Percentiles rank a stretch among this genome's conserved stretches.
phyloP scores from a whole-genome alignment of 2,888 invertebrate species.

The Geotrupes spiniger region DNA sequence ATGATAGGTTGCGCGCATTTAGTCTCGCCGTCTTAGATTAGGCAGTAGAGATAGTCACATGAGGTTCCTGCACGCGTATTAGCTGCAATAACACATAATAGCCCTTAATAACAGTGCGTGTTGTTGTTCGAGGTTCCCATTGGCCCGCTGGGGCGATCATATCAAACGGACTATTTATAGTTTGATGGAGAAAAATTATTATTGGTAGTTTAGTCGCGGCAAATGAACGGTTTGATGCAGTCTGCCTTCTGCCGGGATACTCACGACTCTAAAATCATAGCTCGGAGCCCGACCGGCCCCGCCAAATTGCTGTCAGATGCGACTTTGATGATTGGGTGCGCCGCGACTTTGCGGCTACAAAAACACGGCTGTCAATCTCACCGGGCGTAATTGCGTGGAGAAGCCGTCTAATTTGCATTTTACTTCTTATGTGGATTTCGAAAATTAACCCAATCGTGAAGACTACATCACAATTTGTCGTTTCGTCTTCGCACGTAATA shows the following conservation, averaged over 20 bases:
- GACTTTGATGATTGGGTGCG: conserved; percentile 48
- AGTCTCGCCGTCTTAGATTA: conserved; percentile 42
- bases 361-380: conserved; percentile 42
- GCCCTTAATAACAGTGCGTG: conserved; percentile 52
- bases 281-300: conserved; percentile 37
- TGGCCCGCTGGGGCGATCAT: conserved; percentile 46
- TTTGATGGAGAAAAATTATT: conserved; percentile 51
- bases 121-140: conserved; percentile 41
- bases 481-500: no score
- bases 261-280: conserved; percentile 47
- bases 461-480: background rate
- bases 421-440: conserved; percentile 32
- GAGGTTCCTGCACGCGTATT: conserved; percentile 47
- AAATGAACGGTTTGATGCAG: conserved; percentile 45
- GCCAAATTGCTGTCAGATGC: conserved; percentile 47
- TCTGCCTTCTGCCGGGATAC: conserved; percentile 38
- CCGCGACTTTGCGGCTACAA: conserved; percentile 28
- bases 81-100: conserved; percentile 52
- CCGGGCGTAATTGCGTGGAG: conserved; percentile 41
- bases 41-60: conserved; percentile 45
- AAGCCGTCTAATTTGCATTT: conserved; percentile 40
- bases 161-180: conserved; percentile 51
- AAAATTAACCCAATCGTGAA: background rate
- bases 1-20: conserved; percentile 43
- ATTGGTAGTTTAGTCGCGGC: conserved; percentile 48